Evolutionary conservation across 2,888 invertebrate genomes (phyloP).

Genomic region (Malacosoma neustria): DNA sequence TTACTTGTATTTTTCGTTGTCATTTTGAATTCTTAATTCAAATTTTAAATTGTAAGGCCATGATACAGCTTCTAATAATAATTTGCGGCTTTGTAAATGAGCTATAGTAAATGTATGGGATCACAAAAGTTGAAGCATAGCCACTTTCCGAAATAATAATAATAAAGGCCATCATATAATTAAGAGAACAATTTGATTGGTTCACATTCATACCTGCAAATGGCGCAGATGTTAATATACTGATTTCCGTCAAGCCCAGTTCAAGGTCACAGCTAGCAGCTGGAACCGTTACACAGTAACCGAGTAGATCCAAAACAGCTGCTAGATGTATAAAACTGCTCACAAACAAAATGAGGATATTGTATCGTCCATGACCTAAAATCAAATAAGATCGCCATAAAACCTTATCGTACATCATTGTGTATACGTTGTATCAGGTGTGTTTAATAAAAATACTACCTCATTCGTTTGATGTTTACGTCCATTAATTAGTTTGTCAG

Average conservation of each 20-base stretch:
- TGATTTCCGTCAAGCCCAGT: conserved; percentile 16
- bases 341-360: conserved; percentile 13
- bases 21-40: too few species aligned
- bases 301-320: conserved; percentile 21
- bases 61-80: too few species aligned
- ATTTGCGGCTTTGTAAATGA: too few species aligned
- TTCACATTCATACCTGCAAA: conserved; percentile 28
- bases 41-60: too few species aligned
- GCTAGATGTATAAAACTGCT: conserved; percentile 18
- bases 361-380: conserved; percentile 24
- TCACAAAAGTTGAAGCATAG: too few species aligned
- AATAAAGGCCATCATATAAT: too few species aligned
- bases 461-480: too few species aligned
- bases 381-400: background rate
- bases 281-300: conserved; percentile 21
- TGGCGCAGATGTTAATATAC: conserved; percentile 19
- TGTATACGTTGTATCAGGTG: background rate
- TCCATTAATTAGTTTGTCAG: too few species aligned
- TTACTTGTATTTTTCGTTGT: too few species aligned
- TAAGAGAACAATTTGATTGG: too few species aligned
- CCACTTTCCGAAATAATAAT: too few species aligned
- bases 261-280: conserved; percentile 22
- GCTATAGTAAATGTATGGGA: too few species aligned
- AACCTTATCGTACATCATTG: background rate
- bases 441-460: background rate